These are phyloP conservation scores for Strigamia transsilvanica DNA, from an alignment of 2,888 invertebrate species.

Conservation along the genomic window DNA sequence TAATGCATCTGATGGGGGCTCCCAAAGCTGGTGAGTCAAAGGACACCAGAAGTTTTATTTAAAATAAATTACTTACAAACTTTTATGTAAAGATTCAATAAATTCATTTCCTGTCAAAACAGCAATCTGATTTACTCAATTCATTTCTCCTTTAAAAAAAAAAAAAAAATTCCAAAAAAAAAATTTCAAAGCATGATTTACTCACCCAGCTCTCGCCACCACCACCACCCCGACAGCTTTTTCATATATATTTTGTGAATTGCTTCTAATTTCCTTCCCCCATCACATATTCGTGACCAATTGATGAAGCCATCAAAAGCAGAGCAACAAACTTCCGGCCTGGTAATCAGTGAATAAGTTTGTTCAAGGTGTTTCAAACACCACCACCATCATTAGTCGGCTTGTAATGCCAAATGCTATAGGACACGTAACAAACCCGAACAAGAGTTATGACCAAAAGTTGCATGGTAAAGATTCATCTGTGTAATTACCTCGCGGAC, in stretches of 20 bases:
- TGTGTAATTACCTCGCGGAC: background rate
- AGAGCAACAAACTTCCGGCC: background rate
- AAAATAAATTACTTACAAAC: too few species aligned
- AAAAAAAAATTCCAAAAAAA: too few species aligned
- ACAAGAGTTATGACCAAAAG: background rate
- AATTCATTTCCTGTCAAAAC: too few species aligned
- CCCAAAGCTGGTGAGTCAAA: too few species aligned
- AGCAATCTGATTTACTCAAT: background rate
- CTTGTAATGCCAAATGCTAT: background rate
- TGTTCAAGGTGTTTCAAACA: background rate
- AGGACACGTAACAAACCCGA: background rate
- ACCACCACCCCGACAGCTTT: background rate
- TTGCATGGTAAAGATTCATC: background rate
- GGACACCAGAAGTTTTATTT: too few species aligned
- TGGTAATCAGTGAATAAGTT: background rate
- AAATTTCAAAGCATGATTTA: background rate
- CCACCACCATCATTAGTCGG: background rate
- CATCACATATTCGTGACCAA: background rate
- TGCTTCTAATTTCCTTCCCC: background rate
- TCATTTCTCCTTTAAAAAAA: background rate
- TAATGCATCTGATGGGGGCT: too few species aligned
- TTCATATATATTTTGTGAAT: background rate
- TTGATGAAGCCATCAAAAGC: background rate
- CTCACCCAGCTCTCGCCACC: too few species aligned
- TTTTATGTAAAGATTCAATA: too few species aligned